A percentile compares a stretch with the other conserved stretches of the same genome.
These are phyloP conservation scores for Iguana delicatissima DNA, from an alignment of 2,797 vertebrate genomes.

Conservation along the genomic window DNA sequence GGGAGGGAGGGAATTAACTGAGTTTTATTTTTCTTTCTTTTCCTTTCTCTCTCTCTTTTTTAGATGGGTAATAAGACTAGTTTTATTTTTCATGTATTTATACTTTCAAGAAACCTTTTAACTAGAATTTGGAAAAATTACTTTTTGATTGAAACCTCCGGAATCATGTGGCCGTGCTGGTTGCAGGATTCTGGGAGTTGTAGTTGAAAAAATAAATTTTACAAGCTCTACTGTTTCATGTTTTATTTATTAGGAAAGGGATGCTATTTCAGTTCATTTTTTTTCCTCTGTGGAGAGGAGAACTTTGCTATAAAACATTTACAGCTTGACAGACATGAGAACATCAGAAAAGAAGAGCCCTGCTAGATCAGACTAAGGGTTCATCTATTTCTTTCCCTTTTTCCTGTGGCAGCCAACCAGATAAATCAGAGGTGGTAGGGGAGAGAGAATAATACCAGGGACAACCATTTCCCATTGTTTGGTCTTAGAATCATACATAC, in stretches of 20 bases:
- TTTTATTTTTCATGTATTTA: slow-evolving; percentile 23
- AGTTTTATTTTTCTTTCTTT: slow-evolving; percentile 24
- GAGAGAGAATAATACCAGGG: neutral
- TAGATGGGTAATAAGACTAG: neutral
- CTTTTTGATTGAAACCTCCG: too few relatives aligned
- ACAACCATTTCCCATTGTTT: neutral
- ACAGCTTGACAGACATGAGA: neutral
- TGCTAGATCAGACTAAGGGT: neutral
- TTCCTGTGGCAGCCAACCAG: neutral
- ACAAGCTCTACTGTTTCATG: neutral
- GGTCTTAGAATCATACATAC: neutral
- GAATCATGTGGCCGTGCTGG: too few relatives aligned
- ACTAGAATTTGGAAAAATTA: too few relatives aligned
- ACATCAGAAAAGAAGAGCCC: neutral
- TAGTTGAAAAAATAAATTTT: too few relatives aligned
- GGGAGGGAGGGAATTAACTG: neutral
- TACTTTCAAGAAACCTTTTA: neutral
- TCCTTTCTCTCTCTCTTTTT: too few relatives aligned
- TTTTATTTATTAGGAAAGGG: neutral
- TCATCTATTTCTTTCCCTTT: neutral
- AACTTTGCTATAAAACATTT: neutral
- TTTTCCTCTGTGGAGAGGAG: neutral
- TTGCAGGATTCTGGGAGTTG: too few relatives aligned
- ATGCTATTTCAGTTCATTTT: neutral
- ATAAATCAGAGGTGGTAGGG: too few relatives aligned